A percentile compares a stretch with the other conserved stretches of the same genome.
Evolutionary conservation across 2,797 vertebrate genomes (phyloP).

Genomic region (Microchirus variegatus): DNA sequence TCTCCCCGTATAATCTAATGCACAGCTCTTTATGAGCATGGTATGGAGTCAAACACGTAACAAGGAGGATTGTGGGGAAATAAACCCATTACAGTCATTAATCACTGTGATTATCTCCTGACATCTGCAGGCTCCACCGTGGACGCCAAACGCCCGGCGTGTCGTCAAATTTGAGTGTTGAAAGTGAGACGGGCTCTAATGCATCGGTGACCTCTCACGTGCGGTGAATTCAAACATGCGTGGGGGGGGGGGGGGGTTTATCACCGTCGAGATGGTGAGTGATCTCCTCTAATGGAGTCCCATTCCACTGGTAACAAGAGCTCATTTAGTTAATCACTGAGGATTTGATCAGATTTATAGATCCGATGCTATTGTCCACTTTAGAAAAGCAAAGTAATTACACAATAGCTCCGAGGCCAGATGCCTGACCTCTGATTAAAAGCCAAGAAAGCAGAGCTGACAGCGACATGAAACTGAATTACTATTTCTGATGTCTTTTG

Average conservation of each 20-base stretch:
- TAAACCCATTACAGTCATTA: conserved; percentile 14
- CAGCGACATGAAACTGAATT: conserved; percentile 6
- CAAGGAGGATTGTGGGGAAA: neutral
- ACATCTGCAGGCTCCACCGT: conserved; percentile 27
- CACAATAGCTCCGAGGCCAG: conserved; percentile 38
- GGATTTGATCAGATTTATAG: conserved; percentile 62
- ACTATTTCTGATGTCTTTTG: conserved; percentile 28
- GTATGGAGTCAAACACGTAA: neutral
- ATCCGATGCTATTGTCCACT: conserved; percentile 58
- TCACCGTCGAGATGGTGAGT: conserved; percentile 29
- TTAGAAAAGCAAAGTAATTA: conserved; percentile 45
- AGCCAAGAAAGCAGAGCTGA: conserved; percentile 28
- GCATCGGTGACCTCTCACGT: conserved; percentile 13
- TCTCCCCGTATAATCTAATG: neutral
- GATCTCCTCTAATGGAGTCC: conserved; percentile 58
- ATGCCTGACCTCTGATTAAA: conserved; percentile 48
- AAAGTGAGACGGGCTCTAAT: conserved; percentile 26
- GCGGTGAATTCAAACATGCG: conserved; percentile 1
- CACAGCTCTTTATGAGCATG: conserved; percentile 7
- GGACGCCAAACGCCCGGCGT: neutral
- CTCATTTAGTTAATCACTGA: conserved; percentile 68
- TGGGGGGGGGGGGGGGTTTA: conserved; percentile 5
- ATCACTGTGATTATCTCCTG: conserved; percentile 36
- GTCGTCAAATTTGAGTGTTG: conserved; percentile 22
- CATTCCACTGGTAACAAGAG: conserved; percentile 57